A percentile compares a stretch with the other conserved stretches of the same genome.
Conservation (phyloP, 1,140 invertebrate genomes). For the Dryas iulia region DNA sequence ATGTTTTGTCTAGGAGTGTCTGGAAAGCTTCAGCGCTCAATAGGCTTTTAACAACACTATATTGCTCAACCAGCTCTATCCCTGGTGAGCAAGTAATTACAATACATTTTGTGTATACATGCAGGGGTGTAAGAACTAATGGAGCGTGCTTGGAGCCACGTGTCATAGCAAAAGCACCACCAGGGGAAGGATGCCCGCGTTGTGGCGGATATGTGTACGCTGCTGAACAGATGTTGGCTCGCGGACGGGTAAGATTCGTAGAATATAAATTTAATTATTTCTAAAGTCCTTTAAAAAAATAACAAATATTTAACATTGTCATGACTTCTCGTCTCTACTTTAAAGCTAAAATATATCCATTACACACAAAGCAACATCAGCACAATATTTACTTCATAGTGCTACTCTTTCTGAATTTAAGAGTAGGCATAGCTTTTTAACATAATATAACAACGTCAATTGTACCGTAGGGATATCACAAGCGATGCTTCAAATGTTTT, state of each 20-base stretch:
- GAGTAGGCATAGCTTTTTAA: constrained; percentile 12
- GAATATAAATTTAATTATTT: background rate
- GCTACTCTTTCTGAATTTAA: constrained; percentile 7
- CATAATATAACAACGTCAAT: constrained; percentile 33
- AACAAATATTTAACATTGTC: constrained; percentile 4
- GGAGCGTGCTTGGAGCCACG: constrained; percentile 85
- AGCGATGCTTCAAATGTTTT: constrained; percentile 93
- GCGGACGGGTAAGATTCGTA: constrained; percentile 88
- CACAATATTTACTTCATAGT: background rate
- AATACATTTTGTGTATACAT: constrained; percentile 40
- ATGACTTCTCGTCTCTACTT: background rate
- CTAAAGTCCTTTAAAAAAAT: background rate
- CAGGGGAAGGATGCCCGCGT: constrained; percentile 93
- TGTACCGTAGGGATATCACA: constrained; percentile 90
- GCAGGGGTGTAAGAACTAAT: constrained; percentile 69
- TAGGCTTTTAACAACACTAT: constrained; percentile 73
- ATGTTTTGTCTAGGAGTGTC: constrained; percentile 52
- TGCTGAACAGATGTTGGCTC: constrained; percentile 95
- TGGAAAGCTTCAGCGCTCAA: constrained; percentile 54
- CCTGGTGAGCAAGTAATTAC: constrained; percentile 33
- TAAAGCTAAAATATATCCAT: background rate
- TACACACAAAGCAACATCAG: background rate
- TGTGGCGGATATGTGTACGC: constrained; percentile 96
- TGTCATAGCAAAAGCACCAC: constrained; percentile 90
- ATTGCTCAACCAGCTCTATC: constrained; percentile 41